These are phyloP conservation scores for Parazoanthus darwini DNA, from an alignment of 92 coral and sea anemone species.

Conservation along the genomic window DNA sequence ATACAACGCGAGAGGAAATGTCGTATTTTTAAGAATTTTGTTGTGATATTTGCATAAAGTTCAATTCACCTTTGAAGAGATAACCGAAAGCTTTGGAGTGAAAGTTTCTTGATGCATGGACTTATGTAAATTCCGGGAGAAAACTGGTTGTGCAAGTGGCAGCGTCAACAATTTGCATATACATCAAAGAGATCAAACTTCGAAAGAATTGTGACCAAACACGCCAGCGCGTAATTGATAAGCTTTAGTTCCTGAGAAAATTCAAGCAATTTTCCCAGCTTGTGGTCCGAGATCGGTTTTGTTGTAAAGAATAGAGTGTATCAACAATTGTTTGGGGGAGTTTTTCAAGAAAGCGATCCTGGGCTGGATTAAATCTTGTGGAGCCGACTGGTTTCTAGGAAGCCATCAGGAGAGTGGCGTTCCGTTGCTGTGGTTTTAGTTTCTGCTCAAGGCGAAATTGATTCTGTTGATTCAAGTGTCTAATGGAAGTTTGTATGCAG, in stretches of 20 bases:
- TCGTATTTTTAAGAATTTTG: neutral
- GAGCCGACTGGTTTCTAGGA: conserved; percentile 31
- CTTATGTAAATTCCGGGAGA: conserved; percentile 28
- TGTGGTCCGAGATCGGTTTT: conserved; percentile 13
- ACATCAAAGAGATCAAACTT: conserved; percentile 6
- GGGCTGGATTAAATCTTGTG: neutral
- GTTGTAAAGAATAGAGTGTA: conserved; percentile 20
- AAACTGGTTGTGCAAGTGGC: conserved; percentile 20
- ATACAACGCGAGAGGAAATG: neutral
- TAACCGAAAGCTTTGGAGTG: neutral
- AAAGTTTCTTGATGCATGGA: neutral
- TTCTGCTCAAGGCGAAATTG: neutral
- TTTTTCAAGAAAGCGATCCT: conserved; percentile 8
- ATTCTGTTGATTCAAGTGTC: neutral
- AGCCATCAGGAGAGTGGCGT: conserved; percentile 15
- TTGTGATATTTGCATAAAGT: neutral
- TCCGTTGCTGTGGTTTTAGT: conserved; percentile 41
- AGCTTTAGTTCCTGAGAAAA: neutral
- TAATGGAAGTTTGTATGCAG: neutral
- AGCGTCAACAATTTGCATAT: conserved; percentile 34
- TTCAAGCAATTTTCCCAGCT: conserved; percentile 31
- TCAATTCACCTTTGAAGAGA: neutral
- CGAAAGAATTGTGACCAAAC: conserved; percentile 20
- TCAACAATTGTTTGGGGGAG: conserved; percentile 7
- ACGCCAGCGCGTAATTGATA: conserved; percentile 22